Evolutionary conservation across 1,140 invertebrate genomes (phyloP).

Genomic region (Conus betulinus): DNA sequence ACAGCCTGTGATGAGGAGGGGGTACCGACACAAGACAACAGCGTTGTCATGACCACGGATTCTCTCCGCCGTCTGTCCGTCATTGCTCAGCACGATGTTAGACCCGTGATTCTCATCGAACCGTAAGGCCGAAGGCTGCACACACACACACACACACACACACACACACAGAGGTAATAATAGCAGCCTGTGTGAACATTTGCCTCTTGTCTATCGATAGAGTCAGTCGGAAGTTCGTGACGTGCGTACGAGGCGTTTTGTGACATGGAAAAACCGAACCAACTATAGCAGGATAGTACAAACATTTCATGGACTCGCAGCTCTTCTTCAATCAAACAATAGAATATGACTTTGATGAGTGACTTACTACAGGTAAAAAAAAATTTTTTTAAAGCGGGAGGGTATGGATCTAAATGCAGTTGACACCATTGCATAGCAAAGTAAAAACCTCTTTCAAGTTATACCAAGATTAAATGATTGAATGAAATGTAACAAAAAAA

Average conservation of each 20-base stretch:
- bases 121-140: neutral
- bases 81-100: constrained; percentile 22
- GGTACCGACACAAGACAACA: neutral
- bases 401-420: no score
- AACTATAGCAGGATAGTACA: neutral
- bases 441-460: no score
- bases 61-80: constrained; percentile 21
- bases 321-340: neutral
- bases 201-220: no score
- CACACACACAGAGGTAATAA: neutral
- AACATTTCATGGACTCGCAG: neutral
- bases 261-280: neutral
- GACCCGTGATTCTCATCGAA: constrained; percentile 1
- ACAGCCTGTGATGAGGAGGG: constrained; percentile 9
- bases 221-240: no score
- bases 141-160: constrained; percentile 10
- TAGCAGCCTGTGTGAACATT: neutral
- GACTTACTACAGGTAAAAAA: no score
- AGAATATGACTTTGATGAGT: no score
- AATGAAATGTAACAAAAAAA: no score
- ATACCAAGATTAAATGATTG: no score
- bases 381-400: no score
- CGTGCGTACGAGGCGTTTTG: no score
- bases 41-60: neutral
- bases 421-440: no score